A percentile compares a stretch with the other conserved stretches of the same genome.
Conservation (phyloP, 2,888 invertebrate genomes). For the Bedellia somnulentella region DNA sequence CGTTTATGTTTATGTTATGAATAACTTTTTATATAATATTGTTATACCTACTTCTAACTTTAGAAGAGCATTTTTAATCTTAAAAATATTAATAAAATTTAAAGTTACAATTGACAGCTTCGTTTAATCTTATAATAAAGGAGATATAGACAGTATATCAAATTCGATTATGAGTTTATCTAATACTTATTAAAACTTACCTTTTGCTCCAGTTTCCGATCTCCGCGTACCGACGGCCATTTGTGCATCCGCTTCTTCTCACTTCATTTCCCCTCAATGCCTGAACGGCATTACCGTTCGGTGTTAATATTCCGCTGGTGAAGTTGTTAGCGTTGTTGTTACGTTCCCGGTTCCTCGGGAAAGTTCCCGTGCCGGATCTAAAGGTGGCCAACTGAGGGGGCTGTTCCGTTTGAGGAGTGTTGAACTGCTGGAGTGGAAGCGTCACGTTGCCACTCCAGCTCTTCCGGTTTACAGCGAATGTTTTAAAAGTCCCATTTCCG, state of each 20-base stretch:
- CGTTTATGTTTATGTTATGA: too few relatives aligned
- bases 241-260: slow-evolving; percentile 51
- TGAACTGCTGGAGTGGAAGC: slow-evolving; percentile 48
- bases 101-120: too few relatives aligned
- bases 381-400: slow-evolving; percentile 50
- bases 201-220: slow-evolving; percentile 63
- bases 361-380: slow-evolving; percentile 52
- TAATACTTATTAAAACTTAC: slow-evolving; percentile 23
- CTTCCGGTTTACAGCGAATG: slow-evolving; percentile 54
- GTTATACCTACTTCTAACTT: too few relatives aligned
- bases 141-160: too few relatives aligned
- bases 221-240: slow-evolving; percentile 61
- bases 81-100: too few relatives aligned
- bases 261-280: slow-evolving; percentile 55
- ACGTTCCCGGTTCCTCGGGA: slow-evolving; percentile 51
- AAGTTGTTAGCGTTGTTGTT: slow-evolving; percentile 37
- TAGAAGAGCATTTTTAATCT: too few relatives aligned
- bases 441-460: slow-evolving; percentile 59
- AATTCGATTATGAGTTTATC: too few relatives aligned
- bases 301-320: slow-evolving; percentile 52
- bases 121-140: too few relatives aligned
- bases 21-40: too few relatives aligned
- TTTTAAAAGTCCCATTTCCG: slow-evolving; percentile 49
- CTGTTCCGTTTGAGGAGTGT: slow-evolving; percentile 30
- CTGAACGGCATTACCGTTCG: slow-evolving; percentile 52